Percentiles rank a stretch among this genome's conserved stretches.
phyloP scores from a whole-genome alignment of 2,888 invertebrate species.

The Chrysina gloriosa region DNA sequence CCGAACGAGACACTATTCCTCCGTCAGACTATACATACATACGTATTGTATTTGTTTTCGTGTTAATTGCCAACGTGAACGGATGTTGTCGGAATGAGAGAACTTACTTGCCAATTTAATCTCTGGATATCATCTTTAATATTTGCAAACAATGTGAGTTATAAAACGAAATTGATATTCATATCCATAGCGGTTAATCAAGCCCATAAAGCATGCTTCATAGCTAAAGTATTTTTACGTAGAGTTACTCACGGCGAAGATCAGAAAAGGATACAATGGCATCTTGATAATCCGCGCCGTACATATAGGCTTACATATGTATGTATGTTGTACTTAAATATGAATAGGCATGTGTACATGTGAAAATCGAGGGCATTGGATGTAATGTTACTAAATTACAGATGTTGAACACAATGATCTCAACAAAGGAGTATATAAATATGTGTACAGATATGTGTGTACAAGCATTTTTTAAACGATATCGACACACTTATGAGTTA shows the following conservation, averaged over 20 bases:
- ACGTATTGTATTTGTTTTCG: constrained; percentile 15
- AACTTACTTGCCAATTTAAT: constrained; percentile 20
- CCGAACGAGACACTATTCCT: constrained; percentile 5
- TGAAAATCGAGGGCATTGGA: not conserved
- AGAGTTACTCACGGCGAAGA: constrained; percentile 1
- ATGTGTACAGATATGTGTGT: not conserved
- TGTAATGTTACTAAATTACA: not conserved
- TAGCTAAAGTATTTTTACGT: constrained; percentile 24
- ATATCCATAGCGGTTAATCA: constrained; percentile 30
- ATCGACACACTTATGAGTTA: too few species aligned
- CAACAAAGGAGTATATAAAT: not conserved
- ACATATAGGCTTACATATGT: not conserved
- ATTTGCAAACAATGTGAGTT: constrained; percentile 33
- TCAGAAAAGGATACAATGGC: not conserved
- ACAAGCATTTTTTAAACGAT: too few species aligned
- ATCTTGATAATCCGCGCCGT: constrained; percentile 2
- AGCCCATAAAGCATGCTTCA: constrained; percentile 22
- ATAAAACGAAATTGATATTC: constrained; percentile 29
- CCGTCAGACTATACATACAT: not conserved
- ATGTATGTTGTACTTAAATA: not conserved
- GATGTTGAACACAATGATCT: not conserved
- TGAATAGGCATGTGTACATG: not conserved
- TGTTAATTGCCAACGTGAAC: constrained; percentile 26
- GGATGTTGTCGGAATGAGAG: constrained; percentile 23
- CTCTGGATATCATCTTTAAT: constrained; percentile 29